These are phyloP conservation scores for Antrozous pallidus DNA, from an alignment of 2,797 vertebrate species.

Conservation along the genomic window DNA sequence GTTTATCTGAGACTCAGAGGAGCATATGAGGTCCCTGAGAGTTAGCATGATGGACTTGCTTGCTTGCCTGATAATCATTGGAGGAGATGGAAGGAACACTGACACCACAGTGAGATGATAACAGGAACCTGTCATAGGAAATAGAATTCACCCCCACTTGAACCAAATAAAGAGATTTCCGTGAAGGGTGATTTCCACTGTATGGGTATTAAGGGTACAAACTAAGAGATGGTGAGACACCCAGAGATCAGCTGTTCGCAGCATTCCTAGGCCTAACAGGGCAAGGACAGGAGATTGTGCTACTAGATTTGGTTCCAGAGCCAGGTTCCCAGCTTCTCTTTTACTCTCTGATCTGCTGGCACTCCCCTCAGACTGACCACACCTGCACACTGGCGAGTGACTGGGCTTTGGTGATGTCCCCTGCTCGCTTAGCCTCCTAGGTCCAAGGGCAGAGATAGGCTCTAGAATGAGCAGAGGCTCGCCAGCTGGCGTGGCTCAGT, in stretches of 20 bases:
- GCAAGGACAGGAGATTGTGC: background rate
- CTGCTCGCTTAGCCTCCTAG: background rate
- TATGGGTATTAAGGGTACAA: background rate
- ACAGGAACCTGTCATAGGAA: background rate
- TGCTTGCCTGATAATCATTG: background rate
- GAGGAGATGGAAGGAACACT: background rate
- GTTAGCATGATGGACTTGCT: background rate
- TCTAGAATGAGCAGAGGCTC: background rate
- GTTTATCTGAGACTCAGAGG: slow-evolving; percentile 6
- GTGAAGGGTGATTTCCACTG: background rate
- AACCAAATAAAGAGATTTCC: background rate
- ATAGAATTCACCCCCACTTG: background rate
- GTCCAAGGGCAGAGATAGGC: background rate
- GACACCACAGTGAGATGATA: background rate
- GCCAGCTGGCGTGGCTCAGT: accelerated
- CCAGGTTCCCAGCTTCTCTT: background rate
- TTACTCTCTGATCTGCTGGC: background rate
- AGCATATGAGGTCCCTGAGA: background rate
- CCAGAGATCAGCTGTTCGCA: background rate
- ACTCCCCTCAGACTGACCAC: background rate
- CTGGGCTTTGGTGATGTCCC: background rate
- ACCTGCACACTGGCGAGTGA: background rate
- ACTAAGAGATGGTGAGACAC: background rate
- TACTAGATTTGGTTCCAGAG: background rate
- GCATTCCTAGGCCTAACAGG: background rate